phyloP scores from a whole-genome alignment of 2,113 vertebrate genomes.

The Urocolius indicus region DNA sequence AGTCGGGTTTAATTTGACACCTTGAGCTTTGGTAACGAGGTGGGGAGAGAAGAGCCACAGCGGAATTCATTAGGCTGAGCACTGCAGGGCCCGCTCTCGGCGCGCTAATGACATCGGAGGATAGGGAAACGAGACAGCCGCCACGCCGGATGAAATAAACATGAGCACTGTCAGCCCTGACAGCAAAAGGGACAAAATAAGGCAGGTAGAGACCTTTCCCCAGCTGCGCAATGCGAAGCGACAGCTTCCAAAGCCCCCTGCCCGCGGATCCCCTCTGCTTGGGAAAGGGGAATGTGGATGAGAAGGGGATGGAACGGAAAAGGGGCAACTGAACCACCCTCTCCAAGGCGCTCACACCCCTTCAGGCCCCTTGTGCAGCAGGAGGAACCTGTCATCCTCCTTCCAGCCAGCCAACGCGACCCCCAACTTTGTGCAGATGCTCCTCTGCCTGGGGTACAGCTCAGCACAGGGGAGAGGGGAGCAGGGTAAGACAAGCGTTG shows the following conservation, averaged over 20 bases:
- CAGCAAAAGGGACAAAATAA: conserved; percentile 88
- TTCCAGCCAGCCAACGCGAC: rapidly evolving
- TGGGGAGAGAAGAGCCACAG: conserved; percentile 87
- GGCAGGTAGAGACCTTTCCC: conserved; percentile 88
- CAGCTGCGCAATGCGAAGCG: conserved; percentile 82
- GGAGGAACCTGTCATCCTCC: not conserved
- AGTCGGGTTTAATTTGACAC: conserved; percentile 97
- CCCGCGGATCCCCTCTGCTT: not conserved
- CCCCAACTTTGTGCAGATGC: rapidly evolving
- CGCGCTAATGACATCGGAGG: conserved; percentile 96
- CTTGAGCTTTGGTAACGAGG: conserved; percentile 94
- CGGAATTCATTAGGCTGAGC: conserved; percentile 96
- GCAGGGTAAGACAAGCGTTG: not conserved
- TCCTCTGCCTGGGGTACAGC: not conserved
- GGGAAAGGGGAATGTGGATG: not conserved
- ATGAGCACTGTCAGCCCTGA: conserved; percentile 96
- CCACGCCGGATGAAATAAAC: conserved; percentile 96
- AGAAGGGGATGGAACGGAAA: conserved; percentile 5
- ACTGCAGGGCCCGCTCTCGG: conserved; percentile 90
- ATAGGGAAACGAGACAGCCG: conserved; percentile 92
- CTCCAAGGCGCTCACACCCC: not conserved
- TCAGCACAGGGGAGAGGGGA: not conserved
- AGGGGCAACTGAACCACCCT: not conserved
- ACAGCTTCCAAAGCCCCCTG: conserved; percentile 75
- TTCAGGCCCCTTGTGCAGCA: conserved; percentile 36